Conservation (phyloP, 2,113 vertebrate species). For the Tinamus guttatus region DNA sequence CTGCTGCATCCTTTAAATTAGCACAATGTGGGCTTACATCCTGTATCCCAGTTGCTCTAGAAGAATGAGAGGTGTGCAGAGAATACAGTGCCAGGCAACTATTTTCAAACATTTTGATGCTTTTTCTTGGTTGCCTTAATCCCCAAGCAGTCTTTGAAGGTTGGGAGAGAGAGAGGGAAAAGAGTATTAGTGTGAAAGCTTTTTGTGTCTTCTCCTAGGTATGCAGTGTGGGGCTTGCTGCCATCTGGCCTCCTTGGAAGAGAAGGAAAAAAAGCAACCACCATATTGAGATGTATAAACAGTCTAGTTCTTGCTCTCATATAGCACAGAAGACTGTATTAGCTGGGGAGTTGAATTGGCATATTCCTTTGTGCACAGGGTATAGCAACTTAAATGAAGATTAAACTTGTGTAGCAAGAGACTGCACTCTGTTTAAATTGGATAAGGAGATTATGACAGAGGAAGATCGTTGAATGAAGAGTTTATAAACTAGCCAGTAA, state of each 20-base stretch:
- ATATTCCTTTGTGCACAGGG: constrained; percentile 4
- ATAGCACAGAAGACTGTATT: background rate
- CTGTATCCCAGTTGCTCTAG: background rate
- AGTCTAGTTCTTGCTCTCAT: background rate
- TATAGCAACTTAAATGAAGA: constrained; percentile 49
- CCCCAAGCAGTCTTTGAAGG: background rate
- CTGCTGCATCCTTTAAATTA: background rate
- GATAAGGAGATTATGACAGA: constrained; percentile 35
- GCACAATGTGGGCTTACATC: background rate
- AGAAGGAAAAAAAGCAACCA: background rate
- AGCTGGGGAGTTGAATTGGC: background rate
- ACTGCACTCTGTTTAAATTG: constrained; percentile 51
- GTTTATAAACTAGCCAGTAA: constrained; percentile 36
- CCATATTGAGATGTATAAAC: background rate
- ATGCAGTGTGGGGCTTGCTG: background rate
- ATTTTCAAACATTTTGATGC: background rate
- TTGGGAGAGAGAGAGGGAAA: background rate
- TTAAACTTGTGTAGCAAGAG: constrained; percentile 1
- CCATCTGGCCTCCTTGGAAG: background rate
- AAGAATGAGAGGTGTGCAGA: background rate
- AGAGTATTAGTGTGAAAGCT: background rate
- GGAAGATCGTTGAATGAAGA: constrained; percentile 44
- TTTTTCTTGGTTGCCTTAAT: background rate
- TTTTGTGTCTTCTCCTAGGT: background rate
- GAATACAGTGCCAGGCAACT: background rate